These are phyloP conservation scores for Ophthalmolycus amberensis DNA, from an alignment of 2,113 vertebrate species.

Conservation along the genomic window DNA sequence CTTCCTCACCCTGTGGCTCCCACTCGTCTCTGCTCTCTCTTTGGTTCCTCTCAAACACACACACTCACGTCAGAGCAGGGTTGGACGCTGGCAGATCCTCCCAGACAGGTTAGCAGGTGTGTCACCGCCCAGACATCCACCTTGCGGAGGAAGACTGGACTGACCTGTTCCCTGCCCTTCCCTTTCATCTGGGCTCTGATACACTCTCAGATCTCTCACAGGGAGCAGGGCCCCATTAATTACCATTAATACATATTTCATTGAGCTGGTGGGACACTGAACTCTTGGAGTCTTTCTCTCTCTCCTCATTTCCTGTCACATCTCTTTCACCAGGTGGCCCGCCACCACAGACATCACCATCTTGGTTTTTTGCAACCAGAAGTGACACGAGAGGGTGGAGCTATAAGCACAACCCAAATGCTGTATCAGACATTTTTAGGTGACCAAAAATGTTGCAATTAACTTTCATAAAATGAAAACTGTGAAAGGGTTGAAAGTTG, in stretches of 20 bases:
- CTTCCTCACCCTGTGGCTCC: slow-evolving; percentile 50
- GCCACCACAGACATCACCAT: too few species aligned
- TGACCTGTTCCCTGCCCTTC: slow-evolving; percentile 76
- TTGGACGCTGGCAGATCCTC: slow-evolving; percentile 73
- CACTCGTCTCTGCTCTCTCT: slow-evolving; percentile 39
- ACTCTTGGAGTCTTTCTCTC: not conserved
- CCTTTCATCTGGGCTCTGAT: slow-evolving; percentile 35
- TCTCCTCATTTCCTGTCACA: not conserved
- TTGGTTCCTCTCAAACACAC: slow-evolving; percentile 48
- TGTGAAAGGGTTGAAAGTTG: too few species aligned
- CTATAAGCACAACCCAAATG: too few species aligned
- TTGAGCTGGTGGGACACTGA: too few species aligned
- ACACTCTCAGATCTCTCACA: slow-evolving; percentile 16
- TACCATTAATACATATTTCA: not conserved
- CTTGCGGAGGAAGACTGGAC: slow-evolving; percentile 71
- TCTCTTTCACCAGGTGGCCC: not conserved
- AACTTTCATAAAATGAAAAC: too few species aligned
- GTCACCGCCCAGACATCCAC: slow-evolving; percentile 75
- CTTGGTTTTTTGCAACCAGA: too few species aligned
- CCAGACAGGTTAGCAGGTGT: slow-evolving; percentile 76
- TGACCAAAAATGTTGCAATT: too few species aligned
- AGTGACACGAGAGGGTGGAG: too few species aligned
- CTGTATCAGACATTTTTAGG: too few species aligned
- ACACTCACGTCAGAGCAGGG: slow-evolving; percentile 47
- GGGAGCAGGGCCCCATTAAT: slow-evolving; percentile 11